Conservation (phyloP, 2,888 invertebrate species). For the Cephonodes hylas region DNA sequence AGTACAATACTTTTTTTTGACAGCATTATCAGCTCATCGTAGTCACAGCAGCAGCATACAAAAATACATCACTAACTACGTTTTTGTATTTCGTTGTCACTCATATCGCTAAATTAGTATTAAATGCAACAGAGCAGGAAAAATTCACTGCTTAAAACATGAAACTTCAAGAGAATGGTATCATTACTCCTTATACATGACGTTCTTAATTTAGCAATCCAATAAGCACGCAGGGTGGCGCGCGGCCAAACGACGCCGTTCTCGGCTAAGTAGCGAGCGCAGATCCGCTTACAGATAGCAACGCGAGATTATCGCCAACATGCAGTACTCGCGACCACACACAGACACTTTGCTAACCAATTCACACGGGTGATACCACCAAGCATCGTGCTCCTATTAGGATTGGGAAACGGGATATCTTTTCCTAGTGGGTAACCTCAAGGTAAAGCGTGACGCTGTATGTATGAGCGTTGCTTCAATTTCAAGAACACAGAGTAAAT, state of each 20-base stretch:
- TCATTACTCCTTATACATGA: not conserved
- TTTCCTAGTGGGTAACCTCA: no score
- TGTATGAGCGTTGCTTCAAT: no score
- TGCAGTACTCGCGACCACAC: not conserved
- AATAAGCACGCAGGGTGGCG: not conserved
- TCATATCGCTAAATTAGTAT: no score
- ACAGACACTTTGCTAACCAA: not conserved
- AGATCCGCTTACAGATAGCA: not conserved
- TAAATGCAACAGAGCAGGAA: not conserved
- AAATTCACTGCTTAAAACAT: not conserved
- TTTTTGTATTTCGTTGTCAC: no score
- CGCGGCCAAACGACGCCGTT: not conserved
- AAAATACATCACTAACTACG: no score
- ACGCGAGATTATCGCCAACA: not conserved
- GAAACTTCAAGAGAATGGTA: not conserved
- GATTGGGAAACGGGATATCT: no score
- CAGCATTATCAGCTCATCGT: no score
- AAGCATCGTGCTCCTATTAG: not conserved
- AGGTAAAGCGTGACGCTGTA: no score
- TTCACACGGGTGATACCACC: not conserved
- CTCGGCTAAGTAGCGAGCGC: not conserved
- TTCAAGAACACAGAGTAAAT: no score
- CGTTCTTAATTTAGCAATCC: constrained; percentile 4
- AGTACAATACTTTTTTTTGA: no score
- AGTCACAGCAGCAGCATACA: no score